A percentile compares a stretch with the other conserved stretches of the same genome.
Evolutionary conservation across 1,140 invertebrate species (phyloP).

Genomic region (Bombus affinis): DNA sequence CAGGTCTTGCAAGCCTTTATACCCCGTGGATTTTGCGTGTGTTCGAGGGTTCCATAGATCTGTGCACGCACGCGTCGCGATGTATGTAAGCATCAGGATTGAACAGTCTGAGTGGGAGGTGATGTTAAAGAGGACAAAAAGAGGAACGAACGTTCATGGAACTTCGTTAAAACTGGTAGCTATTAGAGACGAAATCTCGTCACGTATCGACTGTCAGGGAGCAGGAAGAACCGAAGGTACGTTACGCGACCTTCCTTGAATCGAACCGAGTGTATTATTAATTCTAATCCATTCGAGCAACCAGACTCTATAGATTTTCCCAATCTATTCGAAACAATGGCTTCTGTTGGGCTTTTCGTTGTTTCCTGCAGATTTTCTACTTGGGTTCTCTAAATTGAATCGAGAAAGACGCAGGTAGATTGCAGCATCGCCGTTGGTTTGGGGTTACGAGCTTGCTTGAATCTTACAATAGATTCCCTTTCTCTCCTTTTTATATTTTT

Average conservation of each 20-base stretch:
- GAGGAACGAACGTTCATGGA: slow-evolving; percentile 6
- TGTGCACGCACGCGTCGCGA: background rate
- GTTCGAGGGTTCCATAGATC: slow-evolving; percentile 43
- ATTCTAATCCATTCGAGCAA: slow-evolving; percentile 10
- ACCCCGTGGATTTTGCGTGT: slow-evolving; percentile 41
- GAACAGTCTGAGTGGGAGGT: slow-evolving; percentile 23
- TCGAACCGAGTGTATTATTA: slow-evolving; percentile 30
- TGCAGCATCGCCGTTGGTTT: too few relatives aligned
- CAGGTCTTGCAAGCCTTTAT: slow-evolving; percentile 69
- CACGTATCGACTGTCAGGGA: slow-evolving; percentile 16
- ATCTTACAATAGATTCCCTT: too few relatives aligned
- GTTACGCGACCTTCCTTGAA: background rate
- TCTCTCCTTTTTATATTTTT: too few relatives aligned
- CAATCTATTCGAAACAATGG: too few relatives aligned
- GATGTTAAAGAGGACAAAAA: background rate
- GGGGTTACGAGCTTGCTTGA: too few relatives aligned
- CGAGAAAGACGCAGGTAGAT: too few relatives aligned
- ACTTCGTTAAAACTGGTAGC: slow-evolving; percentile 16
- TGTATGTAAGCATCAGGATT: slow-evolving; percentile 20
- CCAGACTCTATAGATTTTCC: background rate
- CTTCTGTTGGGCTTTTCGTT: background rate
- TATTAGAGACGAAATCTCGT: slow-evolving; percentile 29
- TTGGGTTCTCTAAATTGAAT: background rate
- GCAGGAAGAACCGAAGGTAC: slow-evolving; percentile 7
- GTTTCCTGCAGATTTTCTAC: background rate